A percentile compares a stretch with the other conserved stretches of the same genome.
Evolutionary conservation across 1,140 invertebrate species (phyloP).

Genomic region (Heliconius himera): DNA sequence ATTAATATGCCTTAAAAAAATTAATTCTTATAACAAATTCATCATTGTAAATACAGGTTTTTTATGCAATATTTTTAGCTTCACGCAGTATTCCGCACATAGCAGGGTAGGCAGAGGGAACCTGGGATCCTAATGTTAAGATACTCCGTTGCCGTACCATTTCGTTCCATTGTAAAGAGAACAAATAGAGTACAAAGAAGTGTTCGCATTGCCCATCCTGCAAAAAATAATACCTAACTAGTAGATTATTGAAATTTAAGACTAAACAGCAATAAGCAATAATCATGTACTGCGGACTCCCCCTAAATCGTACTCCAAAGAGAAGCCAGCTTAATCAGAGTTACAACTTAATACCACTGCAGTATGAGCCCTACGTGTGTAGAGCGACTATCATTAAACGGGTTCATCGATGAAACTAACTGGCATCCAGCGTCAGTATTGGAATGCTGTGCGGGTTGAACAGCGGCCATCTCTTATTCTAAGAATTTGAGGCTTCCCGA

Average conservation of each 20-base stretch:
- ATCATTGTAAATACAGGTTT: neutral
- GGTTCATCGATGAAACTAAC: neutral
- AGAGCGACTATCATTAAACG: constrained; percentile 6
- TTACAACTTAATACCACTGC: constrained; percentile 10
- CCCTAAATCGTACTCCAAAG: neutral
- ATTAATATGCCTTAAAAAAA: neutral
- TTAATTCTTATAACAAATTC: neutral
- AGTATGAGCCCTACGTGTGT: neutral
- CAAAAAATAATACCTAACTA: too few relatives aligned
- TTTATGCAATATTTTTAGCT: neutral
- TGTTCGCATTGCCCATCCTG: too few relatives aligned
- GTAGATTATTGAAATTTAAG: too few relatives aligned
- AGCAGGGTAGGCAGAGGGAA: too few relatives aligned
- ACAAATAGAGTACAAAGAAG: too few relatives aligned
- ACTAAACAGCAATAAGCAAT: too few relatives aligned
- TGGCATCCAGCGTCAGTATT: neutral
- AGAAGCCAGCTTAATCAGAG: neutral
- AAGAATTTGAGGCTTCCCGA: too few relatives aligned
- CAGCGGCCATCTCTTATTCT: too few relatives aligned
- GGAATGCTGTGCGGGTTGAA: constrained; percentile 8
- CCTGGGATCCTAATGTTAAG: too few relatives aligned
- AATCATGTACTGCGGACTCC: neutral
- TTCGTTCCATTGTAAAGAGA: too few relatives aligned
- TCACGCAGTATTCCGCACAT: too few relatives aligned
- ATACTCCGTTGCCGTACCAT: too few relatives aligned